Percentiles rank a stretch among this genome's conserved stretches.
Conservation (phyloP, 2,113 vertebrate species). For the Clarias gariepinus region DNA sequence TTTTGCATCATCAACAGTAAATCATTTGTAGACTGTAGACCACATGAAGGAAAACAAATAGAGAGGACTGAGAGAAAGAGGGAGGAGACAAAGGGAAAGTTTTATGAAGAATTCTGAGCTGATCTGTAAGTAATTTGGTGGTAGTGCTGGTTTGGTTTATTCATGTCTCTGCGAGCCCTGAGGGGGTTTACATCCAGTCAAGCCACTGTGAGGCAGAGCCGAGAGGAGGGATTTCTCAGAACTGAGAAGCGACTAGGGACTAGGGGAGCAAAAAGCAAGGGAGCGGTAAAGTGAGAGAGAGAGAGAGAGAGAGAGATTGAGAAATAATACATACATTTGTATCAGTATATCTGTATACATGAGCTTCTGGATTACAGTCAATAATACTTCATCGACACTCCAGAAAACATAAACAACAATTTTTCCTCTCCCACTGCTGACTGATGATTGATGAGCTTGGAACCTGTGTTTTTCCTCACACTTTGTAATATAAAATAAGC, state of each 20-base stretch:
- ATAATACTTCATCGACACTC: conserved; percentile 14
- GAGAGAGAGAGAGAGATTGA: neutral
- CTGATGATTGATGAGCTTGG: conserved; percentile 28
- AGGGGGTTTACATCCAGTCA: conserved; percentile 50
- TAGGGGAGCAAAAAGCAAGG: conserved; percentile 4
- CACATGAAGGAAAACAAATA: conserved; percentile 9
- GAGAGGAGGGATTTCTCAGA: conserved; percentile 43
- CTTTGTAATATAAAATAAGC: conserved; percentile 19
- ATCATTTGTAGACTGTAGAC: neutral
- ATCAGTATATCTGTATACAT: neutral
- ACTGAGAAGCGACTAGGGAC: conserved; percentile 27
- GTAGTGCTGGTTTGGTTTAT: conserved; percentile 48
- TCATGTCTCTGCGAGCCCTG: conserved; percentile 37
- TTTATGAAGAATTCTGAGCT: conserved; percentile 40
- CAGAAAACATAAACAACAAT: conserved; percentile 5
- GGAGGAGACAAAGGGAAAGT: conserved; percentile 32
- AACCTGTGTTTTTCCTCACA: conserved; percentile 25
- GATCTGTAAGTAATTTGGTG: conserved; percentile 51
- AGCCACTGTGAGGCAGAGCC: conserved; percentile 40
- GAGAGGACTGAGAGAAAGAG: conserved; percentile 11
- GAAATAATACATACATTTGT: neutral
- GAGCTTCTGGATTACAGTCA: neutral
- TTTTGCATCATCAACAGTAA: conserved; percentile 14
- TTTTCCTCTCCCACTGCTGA: conserved; percentile 16
- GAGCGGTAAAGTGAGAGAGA: neutral